Base-by-base conservation (phyloP, 2,888 invertebrate genomes). In the Oeneis ivallda region DNA sequence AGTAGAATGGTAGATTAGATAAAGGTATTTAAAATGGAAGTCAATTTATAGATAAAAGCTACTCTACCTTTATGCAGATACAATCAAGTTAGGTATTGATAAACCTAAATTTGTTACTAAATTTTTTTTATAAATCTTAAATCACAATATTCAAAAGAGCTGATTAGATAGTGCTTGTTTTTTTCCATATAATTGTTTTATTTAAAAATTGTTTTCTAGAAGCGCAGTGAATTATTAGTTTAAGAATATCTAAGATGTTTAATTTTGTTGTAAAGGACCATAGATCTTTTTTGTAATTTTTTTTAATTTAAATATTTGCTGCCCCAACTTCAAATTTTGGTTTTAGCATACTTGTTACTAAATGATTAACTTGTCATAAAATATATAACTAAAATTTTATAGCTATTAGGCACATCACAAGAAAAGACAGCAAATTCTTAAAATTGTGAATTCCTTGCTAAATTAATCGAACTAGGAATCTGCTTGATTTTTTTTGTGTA, bases 121-220 rank as follows among this genome's bases (percentile, higher is more conserved):
- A 11, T 41, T 41, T 8, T 15, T 50, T 50, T 50, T 26, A 4
- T 9, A 32, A 43, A 52, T 58, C 37, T 41, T 41, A 19, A 56
- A 1, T 13, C 19, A 19, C 3, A 32, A 58, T 37, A 41, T 26
- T 37, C 37, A 13, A 19, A 45, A 41, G 32, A 58, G 43, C 52
- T 64, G 64, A 57, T 67, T 45, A 67, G 57, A 61, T 57, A 17
- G 15, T 49, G 41, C 15, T 56, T 41, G 39, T 54, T 45, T 52
- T 26, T 34, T 52, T 19, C 75, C 72, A 74, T 71, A 66, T 63
- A 73, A 68, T 65, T 63, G 70, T 66, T 70, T 43, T 43, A 13
- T 57, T 57, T 26, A 19, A 10, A 39, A 10, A 54, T 15, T 17
- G 13, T 54, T 52, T 32, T 47, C 8, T 39, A 15, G 47, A 47